Evolutionary conservation across 2,888 invertebrate genomes (phyloP), one percentile per base, ranked within the genome.

Genomic region (Rhamphomyia laevipes): DNA sequence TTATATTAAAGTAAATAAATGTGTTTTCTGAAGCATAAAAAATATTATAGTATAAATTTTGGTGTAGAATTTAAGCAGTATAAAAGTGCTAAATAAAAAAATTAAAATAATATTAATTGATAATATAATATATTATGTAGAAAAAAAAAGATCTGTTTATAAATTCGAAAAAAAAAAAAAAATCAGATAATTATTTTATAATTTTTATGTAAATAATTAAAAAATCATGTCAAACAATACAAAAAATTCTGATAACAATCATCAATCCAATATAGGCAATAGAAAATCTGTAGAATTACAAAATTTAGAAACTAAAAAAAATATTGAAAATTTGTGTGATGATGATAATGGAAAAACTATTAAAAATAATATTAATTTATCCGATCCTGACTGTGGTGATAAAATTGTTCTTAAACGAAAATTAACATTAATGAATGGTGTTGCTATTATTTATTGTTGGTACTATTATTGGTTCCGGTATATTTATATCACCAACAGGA

Each of bases 401-500:
- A 79, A 80, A 71, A 77, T 84, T 58, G 81, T 82, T 58, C 69
- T 86, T 54, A 85, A 89, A 73, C 78, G 89, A 52, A 86, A 86
- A 74, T 82, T 92, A 60, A 89, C 89, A 30, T 74, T 92, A 42
- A 74, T 84, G 59, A 88, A 89, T 73, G 92, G 90, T 57, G 86
- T 92, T 23, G 85, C 86, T 27, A 81, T 92, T 52, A n/a, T n/a
- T n/a, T n/a, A 91, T 92, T 61, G 86, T 92, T 41, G 91, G 91
- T 37, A 84, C 85, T 30, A 90, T 91, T 60, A 86, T 92, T 56
- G 94, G 94, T 77, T 80, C 90, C 52, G 94, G 94, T 46, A 93
- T 94, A 59, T 94, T 94, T 68, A 84, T 94, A 58, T 84, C 90
- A 27, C 93, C 92, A n/a, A 84, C 88, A 55, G 85, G 84, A 57